Base-by-base conservation (phyloP, 2,888 invertebrate species). In the Eutolmus rufibarbis region DNA sequence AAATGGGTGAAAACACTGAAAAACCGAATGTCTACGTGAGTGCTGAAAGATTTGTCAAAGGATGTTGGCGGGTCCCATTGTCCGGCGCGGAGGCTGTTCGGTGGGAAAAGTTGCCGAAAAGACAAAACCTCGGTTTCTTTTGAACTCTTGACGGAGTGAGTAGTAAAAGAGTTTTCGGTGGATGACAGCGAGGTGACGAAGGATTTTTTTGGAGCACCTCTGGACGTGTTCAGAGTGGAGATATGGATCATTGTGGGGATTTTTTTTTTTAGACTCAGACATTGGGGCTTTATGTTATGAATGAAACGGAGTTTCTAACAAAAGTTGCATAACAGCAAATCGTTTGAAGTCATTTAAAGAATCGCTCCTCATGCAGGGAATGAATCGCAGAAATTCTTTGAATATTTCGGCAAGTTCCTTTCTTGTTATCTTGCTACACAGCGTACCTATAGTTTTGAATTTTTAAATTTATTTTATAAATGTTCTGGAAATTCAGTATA, bases 71-170 rank as follows among this genome's bases (percentile, higher is more conserved):
- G 84, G 46, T 19, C 31, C 74, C 74, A 85, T 85, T 85, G 85
- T 85, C 74, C 16, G 74, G 74, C 16, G 79, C 66, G 85, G 74
- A 74, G 46, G 43, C 74, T 74, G n/a, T 37, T 19, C 66, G 74
- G 40, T 74, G 74, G 85, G 74, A 74, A 51, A 85, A 74, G 85
- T 85, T 43, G 31, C 74, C 74, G 43, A 76, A 88, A 87, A 88
- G 87, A 88, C 87, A 86, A 87, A 87, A 87, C 74, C 87, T 86
- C 88, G 88, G 88, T 87, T 40, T 87, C 88, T 88, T 88, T 88
- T 88, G 88, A 88, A 88, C 87, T 84, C 57, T 84, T 84, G 66
- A 28, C 66, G 9, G 28, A 19, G 28, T 79, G 43, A 84, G 82
- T 84, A 66, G 82, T 84, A 84, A 84, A 57, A 66, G 66, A 34